phyloP scores from a whole-genome alignment of 2,888 invertebrate species.

The Coleophora flavipennella region DNA sequence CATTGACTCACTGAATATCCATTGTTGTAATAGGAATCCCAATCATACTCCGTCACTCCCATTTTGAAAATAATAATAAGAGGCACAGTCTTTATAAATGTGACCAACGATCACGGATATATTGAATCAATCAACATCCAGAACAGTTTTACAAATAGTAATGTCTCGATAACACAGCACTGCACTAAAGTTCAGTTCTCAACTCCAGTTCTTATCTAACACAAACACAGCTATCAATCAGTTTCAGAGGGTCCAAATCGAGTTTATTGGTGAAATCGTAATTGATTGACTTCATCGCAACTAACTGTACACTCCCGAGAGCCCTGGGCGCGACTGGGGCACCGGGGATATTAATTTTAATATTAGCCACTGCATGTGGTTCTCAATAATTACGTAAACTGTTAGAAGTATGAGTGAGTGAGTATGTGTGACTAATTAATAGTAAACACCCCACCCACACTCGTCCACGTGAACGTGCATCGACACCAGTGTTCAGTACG shows the following conservation, averaged over 20 bases:
- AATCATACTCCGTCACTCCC: constrained; percentile 65
- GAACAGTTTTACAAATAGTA: constrained; percentile 9
- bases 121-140: constrained; percentile 33
- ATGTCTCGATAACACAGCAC: constrained; percentile 20
- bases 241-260: constrained; percentile 34
- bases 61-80: constrained; percentile 36
- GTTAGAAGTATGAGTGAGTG: background rate
- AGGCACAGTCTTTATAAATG: constrained; percentile 18
- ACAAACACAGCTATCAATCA: constrained; percentile 56
- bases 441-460: background rate
- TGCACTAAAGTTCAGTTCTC: no score
- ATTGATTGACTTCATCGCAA: constrained; percentile 51
- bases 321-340: constrained; percentile 62
- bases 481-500: constrained; percentile 10
- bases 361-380: constrained; percentile 52
- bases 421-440: no score
- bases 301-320: constrained; percentile 40
- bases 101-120: constrained; percentile 23
- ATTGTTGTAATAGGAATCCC: constrained; percentile 50
- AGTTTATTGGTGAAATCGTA: constrained; percentile 37
- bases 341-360: constrained; percentile 66
- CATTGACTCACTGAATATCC: constrained; percentile 59
- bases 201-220: constrained; percentile 41
- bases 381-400: constrained; percentile 42
- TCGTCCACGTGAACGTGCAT: constrained; percentile 15